Evolutionary conservation across 2,888 invertebrate genomes (phyloP).

Genomic region (Xylota segnis): DNA sequence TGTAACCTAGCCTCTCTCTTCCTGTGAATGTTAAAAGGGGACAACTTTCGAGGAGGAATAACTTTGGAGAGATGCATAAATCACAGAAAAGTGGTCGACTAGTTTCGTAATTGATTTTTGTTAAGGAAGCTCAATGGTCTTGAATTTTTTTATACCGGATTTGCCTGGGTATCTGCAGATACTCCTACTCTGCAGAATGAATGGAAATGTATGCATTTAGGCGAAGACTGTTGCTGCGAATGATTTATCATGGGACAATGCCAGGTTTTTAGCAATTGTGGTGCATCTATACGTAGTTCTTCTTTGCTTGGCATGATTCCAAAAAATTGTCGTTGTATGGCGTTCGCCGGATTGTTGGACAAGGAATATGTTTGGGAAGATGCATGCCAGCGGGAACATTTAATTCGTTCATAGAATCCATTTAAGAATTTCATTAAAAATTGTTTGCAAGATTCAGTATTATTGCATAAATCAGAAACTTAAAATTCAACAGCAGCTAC

Average conservation of each 20-base stretch:
- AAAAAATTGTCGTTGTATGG: neutral
- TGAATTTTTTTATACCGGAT: neutral
- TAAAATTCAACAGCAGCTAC: no score
- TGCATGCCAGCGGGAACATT: no score
- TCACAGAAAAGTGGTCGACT: slow-evolving; percentile 27
- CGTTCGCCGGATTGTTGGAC: neutral
- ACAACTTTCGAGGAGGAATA: neutral
- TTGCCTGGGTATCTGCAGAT: neutral
- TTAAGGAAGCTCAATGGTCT: slow-evolving; percentile 1
- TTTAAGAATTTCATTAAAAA: neutral
- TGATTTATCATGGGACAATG: slow-evolving; percentile 38
- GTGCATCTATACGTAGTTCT: neutral
- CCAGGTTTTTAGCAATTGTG: neutral
- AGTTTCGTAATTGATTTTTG: slow-evolving; percentile 46
- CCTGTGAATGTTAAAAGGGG: slow-evolving; percentile 25
- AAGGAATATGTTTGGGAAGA: neutral
- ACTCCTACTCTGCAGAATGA: neutral
- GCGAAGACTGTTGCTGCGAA: slow-evolving; percentile 33
- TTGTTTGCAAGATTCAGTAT: no score
- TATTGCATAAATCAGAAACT: no score
- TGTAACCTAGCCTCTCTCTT: slow-evolving; percentile 7
- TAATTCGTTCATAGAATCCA: neutral
- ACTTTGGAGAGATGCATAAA: slow-evolving; percentile 21
- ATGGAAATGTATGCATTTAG: neutral
- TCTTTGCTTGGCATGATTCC: neutral